Evolutionary conservation across 2,888 invertebrate genomes (phyloP), one percentile per base, ranked within the genome.

Genomic region (Carterocephalus palaemon): DNA sequence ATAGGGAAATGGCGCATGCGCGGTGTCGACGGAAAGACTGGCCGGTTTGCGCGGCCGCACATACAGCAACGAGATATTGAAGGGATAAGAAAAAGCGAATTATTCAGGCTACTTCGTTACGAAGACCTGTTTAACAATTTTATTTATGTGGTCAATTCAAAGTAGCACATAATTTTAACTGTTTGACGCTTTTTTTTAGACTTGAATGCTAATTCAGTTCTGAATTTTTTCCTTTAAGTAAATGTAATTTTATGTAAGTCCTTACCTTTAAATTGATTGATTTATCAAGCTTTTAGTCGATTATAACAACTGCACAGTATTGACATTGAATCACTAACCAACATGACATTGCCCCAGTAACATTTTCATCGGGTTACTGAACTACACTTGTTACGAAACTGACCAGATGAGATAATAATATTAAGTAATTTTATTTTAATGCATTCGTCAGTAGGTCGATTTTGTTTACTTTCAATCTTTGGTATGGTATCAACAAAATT

Each of bases 1-100:
- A 33, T 15, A 24, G 33, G 26, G 33, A 34, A 42, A 42, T 13
- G 52, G 69, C 75, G 75, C 78, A 62, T 69, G 79, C 75, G 71
- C 74, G 61, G 53, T 60, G 64, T 57, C 63, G 59, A 47, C 52
- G 46, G 47, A 52, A 56, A 48, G 55, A 70, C 70, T 70, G 72
- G 49, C 55, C 22, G 39, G 51, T 50, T 46, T 37, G 48, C 49
- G 42, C 41, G 19, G 22, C 19, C 26, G 13, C 41, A 17, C 23
- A 20, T 6, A 26, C 33, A 42, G 33, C 33, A 33, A 34, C 9
- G 41, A 13, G 20, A 26, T 26, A 20, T 26, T 19, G 41, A 34
- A 42, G 41, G 41, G 41, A 41, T 41, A 42, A 42, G 37, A 37
- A 42, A 42, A 42, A 34, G 33, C 23, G 19, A 20, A 42, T 19